phyloP scores from a whole-genome alignment of 2,797 vertebrate genomes.

The Telmatherina bonti region DNA sequence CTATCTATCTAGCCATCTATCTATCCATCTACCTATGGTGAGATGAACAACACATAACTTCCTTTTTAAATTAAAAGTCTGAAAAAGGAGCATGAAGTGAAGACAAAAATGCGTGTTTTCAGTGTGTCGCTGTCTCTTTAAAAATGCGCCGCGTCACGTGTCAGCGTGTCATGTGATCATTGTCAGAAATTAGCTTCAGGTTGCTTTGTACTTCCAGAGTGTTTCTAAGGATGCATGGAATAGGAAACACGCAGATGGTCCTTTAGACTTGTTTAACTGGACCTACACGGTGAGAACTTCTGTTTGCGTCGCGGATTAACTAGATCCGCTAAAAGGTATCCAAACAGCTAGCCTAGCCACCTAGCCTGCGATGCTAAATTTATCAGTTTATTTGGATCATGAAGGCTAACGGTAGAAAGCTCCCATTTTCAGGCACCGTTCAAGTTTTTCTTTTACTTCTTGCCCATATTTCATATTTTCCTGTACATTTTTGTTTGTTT shows the following conservation, averaged over 20 bases:
- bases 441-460: accelerated
- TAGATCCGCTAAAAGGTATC: neutral
- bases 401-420: neutral
- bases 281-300: constrained; percentile 24
- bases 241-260: accelerated
- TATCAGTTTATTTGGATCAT: neutral
- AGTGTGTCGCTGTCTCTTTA: constrained; percentile 37
- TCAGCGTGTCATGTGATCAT: constrained; percentile 58
- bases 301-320: accelerated
- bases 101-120: neutral
- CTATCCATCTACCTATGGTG: no score
- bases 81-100: neutral
- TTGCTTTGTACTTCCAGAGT: neutral
- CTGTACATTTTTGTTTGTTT: neutral
- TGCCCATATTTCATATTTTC: accelerated
- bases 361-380: constrained; percentile 45
- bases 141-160: constrained; percentile 51
- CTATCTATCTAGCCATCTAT: no score
- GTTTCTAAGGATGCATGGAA: neutral
- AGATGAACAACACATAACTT: neutral
- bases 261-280: accelerated
- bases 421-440: accelerated
- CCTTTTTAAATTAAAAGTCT: neutral
- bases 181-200: neutral
- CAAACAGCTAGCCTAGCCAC: constrained; percentile 35